A percentile compares a stretch with the other conserved stretches of the same genome.
These are phyloP conservation scores for Acridotheres tristis DNA, from an alignment of 2,797 vertebrate species.

Conservation along the genomic window DNA sequence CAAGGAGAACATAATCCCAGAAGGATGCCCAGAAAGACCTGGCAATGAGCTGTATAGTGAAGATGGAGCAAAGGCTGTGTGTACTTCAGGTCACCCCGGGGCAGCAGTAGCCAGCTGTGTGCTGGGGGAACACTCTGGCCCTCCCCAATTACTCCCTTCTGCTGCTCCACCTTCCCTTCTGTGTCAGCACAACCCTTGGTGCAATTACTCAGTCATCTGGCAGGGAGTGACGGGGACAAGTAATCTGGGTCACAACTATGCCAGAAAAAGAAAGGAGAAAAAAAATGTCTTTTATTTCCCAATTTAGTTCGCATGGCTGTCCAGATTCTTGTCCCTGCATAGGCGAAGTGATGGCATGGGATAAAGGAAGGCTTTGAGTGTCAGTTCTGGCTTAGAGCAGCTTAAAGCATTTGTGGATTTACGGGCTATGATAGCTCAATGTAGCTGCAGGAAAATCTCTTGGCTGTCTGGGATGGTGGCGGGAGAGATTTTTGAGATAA, in stretches of 20 bases:
- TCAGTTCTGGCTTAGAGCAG: not conserved
- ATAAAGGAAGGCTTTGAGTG: not conserved
- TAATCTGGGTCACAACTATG: not conserved
- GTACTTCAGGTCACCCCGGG: not conserved
- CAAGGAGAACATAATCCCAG: not conserved
- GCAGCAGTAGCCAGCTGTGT: not conserved
- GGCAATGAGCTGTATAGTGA: not conserved
- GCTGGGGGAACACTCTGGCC: rapidly evolving
- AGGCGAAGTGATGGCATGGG: not conserved
- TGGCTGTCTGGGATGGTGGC: not conserved
- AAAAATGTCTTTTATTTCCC: not conserved
- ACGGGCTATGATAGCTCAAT: conserved; percentile 1
- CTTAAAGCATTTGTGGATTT: conserved; percentile 34
- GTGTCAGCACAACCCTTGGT: not conserved
- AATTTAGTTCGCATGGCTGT: not conserved
- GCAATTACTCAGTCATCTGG: not conserved
- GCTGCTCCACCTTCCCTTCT: not conserved
- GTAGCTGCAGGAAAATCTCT: not conserved
- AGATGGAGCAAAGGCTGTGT: not conserved
- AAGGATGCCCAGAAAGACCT: not conserved
- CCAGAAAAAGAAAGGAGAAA: not conserved
- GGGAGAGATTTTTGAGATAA: conserved; percentile 13
- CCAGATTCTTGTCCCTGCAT: not conserved
- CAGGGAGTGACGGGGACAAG: not conserved
- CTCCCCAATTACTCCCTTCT: not conserved